These are phyloP conservation scores for Panagrolaimus sp. DNA, from an alignment of 1,140 invertebrate genomes.

Conservation along the genomic window DNA sequence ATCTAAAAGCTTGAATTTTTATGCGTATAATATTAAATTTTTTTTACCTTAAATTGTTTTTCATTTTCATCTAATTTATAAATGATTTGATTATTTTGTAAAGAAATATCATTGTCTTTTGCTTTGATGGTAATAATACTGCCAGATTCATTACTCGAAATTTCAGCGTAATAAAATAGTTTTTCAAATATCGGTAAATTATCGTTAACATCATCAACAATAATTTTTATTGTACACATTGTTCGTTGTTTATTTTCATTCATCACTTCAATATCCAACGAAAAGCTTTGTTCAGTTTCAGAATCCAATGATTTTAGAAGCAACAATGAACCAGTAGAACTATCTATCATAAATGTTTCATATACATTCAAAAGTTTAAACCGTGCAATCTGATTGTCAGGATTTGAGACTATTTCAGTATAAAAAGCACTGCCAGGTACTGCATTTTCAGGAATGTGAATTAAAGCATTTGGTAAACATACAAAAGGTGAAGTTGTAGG, in stretches of 20 bases:
- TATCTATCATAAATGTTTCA: background rate
- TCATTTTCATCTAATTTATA: background rate
- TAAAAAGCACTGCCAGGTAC: too few species aligned
- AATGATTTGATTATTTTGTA: background rate
- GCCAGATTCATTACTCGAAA: background rate
- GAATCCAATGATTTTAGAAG: background rate
- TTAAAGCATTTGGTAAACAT: too few species aligned
- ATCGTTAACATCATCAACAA: background rate
- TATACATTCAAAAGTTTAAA: background rate
- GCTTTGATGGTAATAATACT: background rate
- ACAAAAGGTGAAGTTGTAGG: too few species aligned
- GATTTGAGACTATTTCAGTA: too few species aligned
- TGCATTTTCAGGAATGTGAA: too few species aligned
- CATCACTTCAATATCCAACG: background rate
- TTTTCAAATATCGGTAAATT: background rate
- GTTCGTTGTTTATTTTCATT: background rate
- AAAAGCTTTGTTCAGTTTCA: background rate
- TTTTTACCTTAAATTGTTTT: background rate
- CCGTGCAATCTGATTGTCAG: too few species aligned
- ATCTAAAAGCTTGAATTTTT: background rate
- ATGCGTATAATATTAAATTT: background rate
- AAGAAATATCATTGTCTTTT: background rate
- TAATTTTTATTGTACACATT: background rate
- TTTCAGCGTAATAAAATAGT: background rate
- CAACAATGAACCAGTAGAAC: background rate